Percentiles rank a stretch among this genome's conserved stretches.
These are phyloP conservation scores for Radopholus similis DNA, from an alignment of 1,140 invertebrate species.

Conservation along the genomic window DNA sequence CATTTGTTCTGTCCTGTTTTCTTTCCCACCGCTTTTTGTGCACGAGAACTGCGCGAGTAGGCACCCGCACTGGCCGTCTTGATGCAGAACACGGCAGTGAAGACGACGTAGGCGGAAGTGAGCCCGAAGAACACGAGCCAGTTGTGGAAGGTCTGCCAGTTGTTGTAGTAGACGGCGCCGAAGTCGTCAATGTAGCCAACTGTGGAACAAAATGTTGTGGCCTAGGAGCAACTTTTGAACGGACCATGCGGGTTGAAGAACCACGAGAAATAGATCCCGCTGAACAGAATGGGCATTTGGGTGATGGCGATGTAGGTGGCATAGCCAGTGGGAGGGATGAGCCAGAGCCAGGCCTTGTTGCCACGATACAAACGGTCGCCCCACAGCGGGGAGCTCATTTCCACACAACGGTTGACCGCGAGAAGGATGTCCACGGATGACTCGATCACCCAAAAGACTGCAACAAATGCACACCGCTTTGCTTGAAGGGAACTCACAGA, in stretches of 20 bases:
- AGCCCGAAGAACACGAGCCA: conserved; percentile 14
- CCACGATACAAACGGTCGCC: conserved; percentile 3
- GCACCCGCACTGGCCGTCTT: background rate
- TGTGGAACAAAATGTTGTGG: background rate
- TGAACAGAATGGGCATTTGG: conserved; percentile 13
- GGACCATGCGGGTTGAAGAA: conserved; percentile 24
- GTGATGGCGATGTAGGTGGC: conserved; percentile 8
- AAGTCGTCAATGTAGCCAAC: conserved; percentile 20
- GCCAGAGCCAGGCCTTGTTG: conserved; percentile 7
- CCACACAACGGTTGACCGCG: conserved; percentile 17
- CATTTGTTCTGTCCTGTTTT: background rate
- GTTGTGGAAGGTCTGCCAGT: conserved; percentile 16
- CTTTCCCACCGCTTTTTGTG: conserved; percentile 13
- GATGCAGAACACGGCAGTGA: conserved; percentile 3
- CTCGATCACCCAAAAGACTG: conserved; percentile 21
- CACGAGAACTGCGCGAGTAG: background rate
- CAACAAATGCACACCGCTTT: background rate
- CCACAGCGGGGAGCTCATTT: conserved; percentile 14
- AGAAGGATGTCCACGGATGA: conserved; percentile 10
- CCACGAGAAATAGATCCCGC: conserved; percentile 21
- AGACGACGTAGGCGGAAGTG: background rate
- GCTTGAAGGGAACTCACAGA: background rate
- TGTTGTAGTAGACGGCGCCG: conserved; percentile 16
- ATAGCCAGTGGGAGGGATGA: conserved; percentile 1
- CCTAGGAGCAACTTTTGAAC: background rate